Percentiles rank a stretch among this genome's conserved stretches.
These are phyloP conservation scores for Drosophila arawakana DNA, from an alignment of 1,140 invertebrate genomes.

Conservation along the genomic window DNA sequence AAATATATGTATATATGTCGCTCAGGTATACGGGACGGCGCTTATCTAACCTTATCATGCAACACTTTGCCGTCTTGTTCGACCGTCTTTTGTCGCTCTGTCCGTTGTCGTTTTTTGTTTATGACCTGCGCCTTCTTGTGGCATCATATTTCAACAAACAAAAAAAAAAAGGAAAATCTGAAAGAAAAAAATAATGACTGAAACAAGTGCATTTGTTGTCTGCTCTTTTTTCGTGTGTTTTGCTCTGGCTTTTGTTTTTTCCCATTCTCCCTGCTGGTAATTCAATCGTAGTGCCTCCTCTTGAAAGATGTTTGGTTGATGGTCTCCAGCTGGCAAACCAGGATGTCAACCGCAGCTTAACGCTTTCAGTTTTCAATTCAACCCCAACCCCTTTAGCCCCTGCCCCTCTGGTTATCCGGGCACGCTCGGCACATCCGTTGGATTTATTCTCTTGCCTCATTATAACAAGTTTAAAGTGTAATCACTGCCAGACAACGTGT, in stretches of 20 bases:
- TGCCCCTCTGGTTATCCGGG: slow-evolving; percentile 33
- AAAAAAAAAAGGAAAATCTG: too few species aligned
- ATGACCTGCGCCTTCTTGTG: slow-evolving; percentile 70
- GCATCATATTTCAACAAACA: slow-evolving; percentile 67
- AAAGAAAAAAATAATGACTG: slow-evolving; percentile 32
- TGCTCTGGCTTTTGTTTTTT: slow-evolving; percentile 35
- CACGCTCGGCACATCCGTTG: slow-evolving; percentile 73
- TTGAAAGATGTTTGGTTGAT: slow-evolving; percentile 39
- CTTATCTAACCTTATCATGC: slow-evolving; percentile 79
- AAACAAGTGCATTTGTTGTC: slow-evolving; percentile 74
- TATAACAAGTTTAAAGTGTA: slow-evolving; percentile 80
- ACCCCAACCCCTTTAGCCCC: background rate
- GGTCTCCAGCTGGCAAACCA: slow-evolving; percentile 68
- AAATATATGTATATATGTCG: background rate
- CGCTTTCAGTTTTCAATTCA: slow-evolving; percentile 16
- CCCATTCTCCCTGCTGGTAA: slow-evolving; percentile 52
- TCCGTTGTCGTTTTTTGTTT: slow-evolving; percentile 56
- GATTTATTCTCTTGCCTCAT: slow-evolving; percentile 68
- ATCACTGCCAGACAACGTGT: slow-evolving; percentile 57
- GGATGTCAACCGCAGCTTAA: slow-evolving; percentile 74
- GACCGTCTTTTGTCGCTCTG: slow-evolving; percentile 23
- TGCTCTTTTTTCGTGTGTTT: slow-evolving; percentile 36
- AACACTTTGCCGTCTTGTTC: slow-evolving; percentile 66
- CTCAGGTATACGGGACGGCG: slow-evolving; percentile 49
- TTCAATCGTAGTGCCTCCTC: slow-evolving; percentile 59